Base-by-base conservation (phyloP, 2,797 vertebrate species). In the Coregonus sp. region DNA sequence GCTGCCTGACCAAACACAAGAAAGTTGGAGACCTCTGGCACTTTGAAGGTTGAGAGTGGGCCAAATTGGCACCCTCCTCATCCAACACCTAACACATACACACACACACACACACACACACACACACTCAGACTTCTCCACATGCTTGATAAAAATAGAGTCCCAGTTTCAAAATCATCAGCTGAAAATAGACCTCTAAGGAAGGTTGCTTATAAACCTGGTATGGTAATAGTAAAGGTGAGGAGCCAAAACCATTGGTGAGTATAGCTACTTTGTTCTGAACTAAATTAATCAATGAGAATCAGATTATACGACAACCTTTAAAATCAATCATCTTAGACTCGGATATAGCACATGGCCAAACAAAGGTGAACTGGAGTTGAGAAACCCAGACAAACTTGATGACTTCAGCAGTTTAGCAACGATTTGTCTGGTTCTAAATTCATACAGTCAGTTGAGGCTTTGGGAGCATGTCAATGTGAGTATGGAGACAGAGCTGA, bases 231-330 rank as follows among this genome's bases (percentile, higher is more conserved):
- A 82, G 80, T 80, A 78, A 78, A 75, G 76, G 73, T 74, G 75
- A 77, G 70, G 75, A 73, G 74, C 76, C 80, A 75, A 52, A 72
- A 72, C 74, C 71, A 80, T 63, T 70, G 74, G 74, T 56, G 78
- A 91, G 92, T 92, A 89, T 89, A 81, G 83, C 73, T 78, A 82
- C 78, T 84, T 78, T 72, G 73, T 87, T 75, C 80, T 87, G 82
- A 47, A 85, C 88, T 87, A 65, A 86, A 89, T 89, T 91, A 70
- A 92, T 94, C 94, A 94, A 91, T 88, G 25, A 75, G 74, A 73
- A 35, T 9, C 18, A 4, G 35, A 66, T 66, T 67, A 66, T 69
- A 71, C 68, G 16, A 66, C 59, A 71, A 70, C 40, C 61, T 47
- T 47, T 47, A 63, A 73, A 69, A 56, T 40, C 52, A 70, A 70